A percentile compares a stretch with the other conserved stretches of the same genome.
These are phyloP conservation scores for Drosophila tanythrix DNA, from an alignment of 2,888 invertebrate genomes.

Conservation along the genomic window DNA sequence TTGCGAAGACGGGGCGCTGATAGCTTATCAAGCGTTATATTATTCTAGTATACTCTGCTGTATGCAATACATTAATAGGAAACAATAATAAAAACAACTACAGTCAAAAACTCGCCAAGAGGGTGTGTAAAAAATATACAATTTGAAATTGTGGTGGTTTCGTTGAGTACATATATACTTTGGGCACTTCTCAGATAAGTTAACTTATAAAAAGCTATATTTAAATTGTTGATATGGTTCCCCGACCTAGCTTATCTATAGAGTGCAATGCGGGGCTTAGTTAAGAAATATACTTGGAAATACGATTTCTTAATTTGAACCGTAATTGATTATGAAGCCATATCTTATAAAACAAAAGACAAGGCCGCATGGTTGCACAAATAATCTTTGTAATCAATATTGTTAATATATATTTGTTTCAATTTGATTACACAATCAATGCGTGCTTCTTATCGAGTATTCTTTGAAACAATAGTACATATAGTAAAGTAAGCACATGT, in stretches of 20 bases:
- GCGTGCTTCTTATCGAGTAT: background rate
- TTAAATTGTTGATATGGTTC: slow-evolving; percentile 27
- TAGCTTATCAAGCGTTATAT: slow-evolving; percentile 75
- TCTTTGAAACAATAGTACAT: background rate
- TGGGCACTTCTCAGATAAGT: slow-evolving; percentile 21
- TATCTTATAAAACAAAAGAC: slow-evolving; percentile 13
- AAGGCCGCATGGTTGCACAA: slow-evolving; percentile 21
- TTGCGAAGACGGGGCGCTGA: slow-evolving; percentile 59
- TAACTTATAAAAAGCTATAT: slow-evolving; percentile 19
- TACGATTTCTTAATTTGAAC: slow-evolving; percentile 11
- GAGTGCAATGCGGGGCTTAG: slow-evolving; percentile 17
- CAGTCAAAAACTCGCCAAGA: slow-evolving; percentile 23
- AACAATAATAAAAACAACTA: slow-evolving; percentile 19
- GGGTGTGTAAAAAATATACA: slow-evolving; percentile 18
- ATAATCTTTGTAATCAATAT: slow-evolving; percentile 30
- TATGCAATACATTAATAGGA: slow-evolving; percentile 30
- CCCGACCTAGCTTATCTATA: slow-evolving; percentile 31
- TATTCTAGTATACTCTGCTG: slow-evolving; percentile 54
- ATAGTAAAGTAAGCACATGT: background rate
- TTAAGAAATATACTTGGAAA: slow-evolving; percentile 8
- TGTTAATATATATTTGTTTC: slow-evolving; percentile 13
- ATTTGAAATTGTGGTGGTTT: slow-evolving; percentile 1
- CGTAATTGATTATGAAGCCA: slow-evolving; percentile 24
- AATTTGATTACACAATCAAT: slow-evolving; percentile 19
- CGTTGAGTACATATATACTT: background rate